Evolutionary conservation across 2,797 vertebrate species (phyloP).

Genomic region (Anguilla obscura): DNA sequence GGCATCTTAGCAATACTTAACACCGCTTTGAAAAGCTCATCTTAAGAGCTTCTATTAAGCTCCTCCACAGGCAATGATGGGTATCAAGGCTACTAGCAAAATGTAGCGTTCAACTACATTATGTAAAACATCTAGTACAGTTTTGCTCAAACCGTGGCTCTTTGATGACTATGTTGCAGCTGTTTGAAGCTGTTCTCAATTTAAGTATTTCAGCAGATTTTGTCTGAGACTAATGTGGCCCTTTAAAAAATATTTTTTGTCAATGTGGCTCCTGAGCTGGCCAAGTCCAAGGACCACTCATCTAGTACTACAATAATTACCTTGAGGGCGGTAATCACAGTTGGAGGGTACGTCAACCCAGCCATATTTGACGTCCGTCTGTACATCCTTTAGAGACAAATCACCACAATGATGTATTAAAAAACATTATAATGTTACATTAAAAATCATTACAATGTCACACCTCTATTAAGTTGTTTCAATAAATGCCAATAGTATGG

Average conservation of each 20-base stretch:
- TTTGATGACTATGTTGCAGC: too few species aligned
- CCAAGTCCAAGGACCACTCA: background rate
- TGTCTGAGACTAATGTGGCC: background rate
- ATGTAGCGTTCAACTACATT: background rate
- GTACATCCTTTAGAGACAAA: conserved; percentile 84
- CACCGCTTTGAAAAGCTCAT: background rate
- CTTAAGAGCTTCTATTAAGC: conserved; percentile 1
- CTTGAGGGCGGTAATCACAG: conserved; percentile 89
- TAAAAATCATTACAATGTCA: background rate
- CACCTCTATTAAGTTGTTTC: background rate
- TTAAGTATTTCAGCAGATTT: too few species aligned
- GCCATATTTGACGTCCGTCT: conserved; percentile 92
- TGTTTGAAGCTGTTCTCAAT: too few species aligned
- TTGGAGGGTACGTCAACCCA: conserved; percentile 88
- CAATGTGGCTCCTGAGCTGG: background rate
- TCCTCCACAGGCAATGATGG: background rate
- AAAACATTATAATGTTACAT: background rate
- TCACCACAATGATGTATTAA: background rate
- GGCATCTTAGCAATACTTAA: background rate
- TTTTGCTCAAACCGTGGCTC: too few species aligned
- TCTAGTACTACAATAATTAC: conserved; percentile 62
- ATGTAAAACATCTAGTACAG: background rate
- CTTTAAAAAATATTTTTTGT: background rate
- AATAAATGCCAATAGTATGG: background rate
- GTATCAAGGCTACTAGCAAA: background rate